phyloP scores from a whole-genome alignment of 2,797 vertebrate genomes.

The Fringilla coelebs region DNA sequence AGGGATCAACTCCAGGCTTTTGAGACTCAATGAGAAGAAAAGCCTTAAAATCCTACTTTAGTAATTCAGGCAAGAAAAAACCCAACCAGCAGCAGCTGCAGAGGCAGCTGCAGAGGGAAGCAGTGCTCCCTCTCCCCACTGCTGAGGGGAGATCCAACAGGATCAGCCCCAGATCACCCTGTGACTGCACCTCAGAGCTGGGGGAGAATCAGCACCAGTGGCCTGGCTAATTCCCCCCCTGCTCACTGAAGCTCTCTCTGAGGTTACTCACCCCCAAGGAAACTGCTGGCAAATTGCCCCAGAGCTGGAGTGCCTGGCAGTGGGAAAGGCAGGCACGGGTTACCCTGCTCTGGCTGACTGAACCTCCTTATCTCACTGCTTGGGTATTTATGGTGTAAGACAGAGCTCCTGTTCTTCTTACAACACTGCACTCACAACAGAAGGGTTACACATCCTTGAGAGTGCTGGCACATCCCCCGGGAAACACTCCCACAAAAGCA shows the following conservation, averaged over 20 bases:
- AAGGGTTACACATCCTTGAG: background rate
- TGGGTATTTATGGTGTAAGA: background rate
- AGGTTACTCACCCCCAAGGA: background rate
- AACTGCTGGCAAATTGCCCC: background rate
- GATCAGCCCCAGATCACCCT: rapidly evolving
- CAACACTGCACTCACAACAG: rapidly evolving
- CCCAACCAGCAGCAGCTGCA: background rate
- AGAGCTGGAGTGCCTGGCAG: background rate
- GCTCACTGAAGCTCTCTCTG: background rate
- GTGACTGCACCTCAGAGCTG: background rate
- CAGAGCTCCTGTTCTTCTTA: background rate
- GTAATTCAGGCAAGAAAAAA: background rate
- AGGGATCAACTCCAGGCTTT: background rate
- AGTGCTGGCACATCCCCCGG: background rate
- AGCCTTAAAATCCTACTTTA: background rate
- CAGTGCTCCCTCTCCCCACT: background rate
- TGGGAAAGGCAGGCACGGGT: background rate
- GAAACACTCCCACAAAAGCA: background rate
- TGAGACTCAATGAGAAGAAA: background rate
- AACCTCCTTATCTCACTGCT: background rate
- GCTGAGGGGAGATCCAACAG: background rate
- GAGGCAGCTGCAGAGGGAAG: background rate
- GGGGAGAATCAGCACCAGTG: background rate
- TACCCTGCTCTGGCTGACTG: background rate
- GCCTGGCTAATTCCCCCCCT: background rate